Evolutionary conservation across 2,888 invertebrate genomes (phyloP).

Genomic region (Drosophila hamatofila): DNA sequence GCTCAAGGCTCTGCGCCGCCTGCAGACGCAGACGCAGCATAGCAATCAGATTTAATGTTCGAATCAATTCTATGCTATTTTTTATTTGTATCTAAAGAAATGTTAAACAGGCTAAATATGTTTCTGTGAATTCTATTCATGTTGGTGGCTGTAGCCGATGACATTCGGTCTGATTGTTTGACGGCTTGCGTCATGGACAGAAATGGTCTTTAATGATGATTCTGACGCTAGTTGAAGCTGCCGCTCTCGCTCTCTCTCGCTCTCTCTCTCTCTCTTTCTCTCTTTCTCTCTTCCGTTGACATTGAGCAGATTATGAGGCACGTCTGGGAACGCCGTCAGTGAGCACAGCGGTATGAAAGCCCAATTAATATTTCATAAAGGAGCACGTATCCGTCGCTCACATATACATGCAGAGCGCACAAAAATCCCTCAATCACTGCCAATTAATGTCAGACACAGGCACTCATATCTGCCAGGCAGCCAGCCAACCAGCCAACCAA

Average conservation of each 20-base stretch:
- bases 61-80: background rate
- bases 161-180: slow-evolving; percentile 25
- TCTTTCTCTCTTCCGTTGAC: slow-evolving; percentile 27
- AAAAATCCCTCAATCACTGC: slow-evolving; percentile 81
- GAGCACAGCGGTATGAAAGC: slow-evolving; percentile 60
- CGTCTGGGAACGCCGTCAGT: slow-evolving; percentile 54
- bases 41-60: background rate
- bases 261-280: background rate
- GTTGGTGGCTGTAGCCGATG: slow-evolving; percentile 2
- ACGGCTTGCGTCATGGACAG: slow-evolving; percentile 13
- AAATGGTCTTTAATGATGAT: slow-evolving; percentile 51
- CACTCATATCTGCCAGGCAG: slow-evolving; percentile 73
- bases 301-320: slow-evolving; percentile 70
- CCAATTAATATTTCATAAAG: slow-evolving; percentile 81
- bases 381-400: slow-evolving; percentile 68
- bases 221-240: slow-evolving; percentile 25
- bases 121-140: slow-evolving; percentile 15
- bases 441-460: slow-evolving; percentile 81
- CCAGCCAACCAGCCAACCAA: slow-evolving; percentile 36
- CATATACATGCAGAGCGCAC: slow-evolving; percentile 48
- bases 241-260: background rate
- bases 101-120: background rate
- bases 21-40: background rate
- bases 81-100: background rate
- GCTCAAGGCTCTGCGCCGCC: background rate